Evolutionary conservation across 2,797 vertebrate species (phyloP).

Genomic region (Scleropages formosus): DNA sequence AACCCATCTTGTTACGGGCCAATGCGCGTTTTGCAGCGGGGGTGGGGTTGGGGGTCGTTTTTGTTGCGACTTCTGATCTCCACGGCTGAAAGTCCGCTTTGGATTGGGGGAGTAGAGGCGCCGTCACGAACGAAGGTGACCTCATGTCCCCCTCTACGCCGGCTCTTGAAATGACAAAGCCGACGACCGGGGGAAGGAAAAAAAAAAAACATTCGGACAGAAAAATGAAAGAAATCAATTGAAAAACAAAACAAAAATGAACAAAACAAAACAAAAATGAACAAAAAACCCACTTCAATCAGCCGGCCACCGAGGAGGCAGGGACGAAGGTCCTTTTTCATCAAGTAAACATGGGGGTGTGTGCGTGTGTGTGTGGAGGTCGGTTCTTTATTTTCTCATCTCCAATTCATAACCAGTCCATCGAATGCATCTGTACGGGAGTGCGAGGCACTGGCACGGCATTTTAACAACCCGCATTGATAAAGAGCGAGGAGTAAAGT

Average conservation of each 20-base stretch:
- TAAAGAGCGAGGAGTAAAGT: slow-evolving; percentile 10
- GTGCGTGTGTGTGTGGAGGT: not conserved
- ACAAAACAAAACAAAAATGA: slow-evolving; percentile 7
- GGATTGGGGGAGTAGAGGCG: not conserved
- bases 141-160: not conserved
- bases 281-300: slow-evolving; percentile 27
- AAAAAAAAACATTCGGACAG: not conserved
- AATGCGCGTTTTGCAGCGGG: not conserved
- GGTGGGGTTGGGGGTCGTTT: not conserved
- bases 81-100: not conserved
- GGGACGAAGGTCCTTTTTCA: slow-evolving; percentile 31
- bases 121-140: not conserved
- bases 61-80: not conserved
- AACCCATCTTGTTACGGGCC: not conserved
- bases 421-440: slow-evolving; percentile 27
- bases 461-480: slow-evolving; percentile 31
- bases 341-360: slow-evolving; percentile 19
- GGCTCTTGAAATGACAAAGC: not conserved
- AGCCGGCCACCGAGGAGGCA: not conserved
- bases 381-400: slow-evolving; percentile 23
- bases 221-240: not conserved
- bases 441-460: slow-evolving; percentile 3
- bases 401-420: slow-evolving; percentile 29
- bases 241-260: slow-evolving; percentile 27
- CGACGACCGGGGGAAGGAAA: not conserved